These are phyloP conservation scores for Tetragonula clypearis DNA, from an alignment of 1,140 invertebrate genomes.

Conservation along the genomic window DNA sequence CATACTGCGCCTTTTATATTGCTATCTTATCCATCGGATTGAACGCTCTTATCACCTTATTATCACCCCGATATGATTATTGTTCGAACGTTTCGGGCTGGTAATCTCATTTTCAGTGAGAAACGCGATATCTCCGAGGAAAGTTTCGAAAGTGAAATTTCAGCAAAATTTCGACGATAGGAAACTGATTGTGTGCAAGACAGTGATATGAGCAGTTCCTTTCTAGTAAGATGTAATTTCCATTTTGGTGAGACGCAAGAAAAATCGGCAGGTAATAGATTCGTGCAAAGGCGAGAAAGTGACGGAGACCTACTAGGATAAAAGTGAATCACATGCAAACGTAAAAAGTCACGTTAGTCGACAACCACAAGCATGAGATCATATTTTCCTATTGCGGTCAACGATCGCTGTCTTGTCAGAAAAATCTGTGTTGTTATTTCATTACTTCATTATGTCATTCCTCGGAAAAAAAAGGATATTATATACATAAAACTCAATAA, in stretches of 20 bases:
- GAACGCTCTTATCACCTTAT: constrained; percentile 22
- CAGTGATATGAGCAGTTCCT: not conserved
- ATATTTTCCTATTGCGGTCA: constrained; percentile 49
- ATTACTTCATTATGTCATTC: not conserved
- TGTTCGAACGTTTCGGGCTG: not conserved
- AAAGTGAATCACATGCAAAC: not conserved
- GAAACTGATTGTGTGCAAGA: not conserved
- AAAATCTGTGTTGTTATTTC: not conserved
- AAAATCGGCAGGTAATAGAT: not conserved
- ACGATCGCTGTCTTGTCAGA: not conserved
- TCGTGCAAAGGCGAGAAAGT: not conserved
- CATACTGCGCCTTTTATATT: constrained; percentile 31
- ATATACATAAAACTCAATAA: no score
- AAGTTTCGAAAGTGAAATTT: not conserved
- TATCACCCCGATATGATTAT: constrained; percentile 28
- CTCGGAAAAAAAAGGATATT: not conserved
- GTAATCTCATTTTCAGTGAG: constrained; percentile 45
- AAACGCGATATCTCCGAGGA: not conserved
- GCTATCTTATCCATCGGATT: constrained; percentile 17
- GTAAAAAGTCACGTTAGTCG: constrained; percentile 7
- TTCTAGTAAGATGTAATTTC: not conserved
- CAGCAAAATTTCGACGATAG: not conserved
- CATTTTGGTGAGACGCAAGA: not conserved
- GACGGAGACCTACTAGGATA: not conserved
- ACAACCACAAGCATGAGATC: constrained; percentile 49